These are phyloP conservation scores for Amblyopsis rosae DNA, from an alignment of 2,113 vertebrate genomes.

Conservation along the genomic window DNA sequence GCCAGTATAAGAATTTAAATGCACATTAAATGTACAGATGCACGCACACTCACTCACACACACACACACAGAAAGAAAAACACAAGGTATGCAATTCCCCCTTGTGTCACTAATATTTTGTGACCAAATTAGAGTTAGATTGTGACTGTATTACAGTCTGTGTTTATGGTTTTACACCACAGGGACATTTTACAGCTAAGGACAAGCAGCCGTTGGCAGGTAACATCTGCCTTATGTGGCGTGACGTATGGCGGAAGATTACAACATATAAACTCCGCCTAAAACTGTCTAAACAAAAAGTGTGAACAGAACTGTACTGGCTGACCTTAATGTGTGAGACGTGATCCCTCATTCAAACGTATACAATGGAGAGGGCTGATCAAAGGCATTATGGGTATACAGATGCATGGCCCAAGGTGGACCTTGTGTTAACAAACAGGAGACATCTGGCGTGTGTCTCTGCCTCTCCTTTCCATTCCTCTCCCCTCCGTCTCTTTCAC, in stretches of 20 bases:
- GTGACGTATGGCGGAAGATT: background rate
- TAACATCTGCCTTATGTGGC: background rate
- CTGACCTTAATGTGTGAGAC: background rate
- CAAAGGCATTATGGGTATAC: background rate
- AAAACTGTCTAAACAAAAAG: background rate
- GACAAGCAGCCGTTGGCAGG: background rate
- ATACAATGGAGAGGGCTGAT: background rate
- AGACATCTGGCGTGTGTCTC: conserved; percentile 12
- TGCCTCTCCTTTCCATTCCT: background rate
- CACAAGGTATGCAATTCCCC: too few species aligned
- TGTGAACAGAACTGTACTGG: background rate
- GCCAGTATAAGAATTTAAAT: too few species aligned
- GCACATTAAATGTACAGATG: too few species aligned
- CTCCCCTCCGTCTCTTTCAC: background rate
- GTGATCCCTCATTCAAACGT: background rate
- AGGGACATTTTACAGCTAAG: background rate
- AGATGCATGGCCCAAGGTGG: conserved; percentile 5
- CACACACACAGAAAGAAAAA: too few species aligned
- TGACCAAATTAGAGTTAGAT: too few species aligned
- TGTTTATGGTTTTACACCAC: too few species aligned
- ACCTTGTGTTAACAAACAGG: background rate
- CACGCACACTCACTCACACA: too few species aligned
- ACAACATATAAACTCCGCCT: background rate
- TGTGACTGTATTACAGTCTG: too few species aligned
- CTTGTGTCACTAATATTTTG: too few species aligned